phyloP scores from a whole-genome alignment of 2,888 invertebrate species.

The Volucella inanis region DNA sequence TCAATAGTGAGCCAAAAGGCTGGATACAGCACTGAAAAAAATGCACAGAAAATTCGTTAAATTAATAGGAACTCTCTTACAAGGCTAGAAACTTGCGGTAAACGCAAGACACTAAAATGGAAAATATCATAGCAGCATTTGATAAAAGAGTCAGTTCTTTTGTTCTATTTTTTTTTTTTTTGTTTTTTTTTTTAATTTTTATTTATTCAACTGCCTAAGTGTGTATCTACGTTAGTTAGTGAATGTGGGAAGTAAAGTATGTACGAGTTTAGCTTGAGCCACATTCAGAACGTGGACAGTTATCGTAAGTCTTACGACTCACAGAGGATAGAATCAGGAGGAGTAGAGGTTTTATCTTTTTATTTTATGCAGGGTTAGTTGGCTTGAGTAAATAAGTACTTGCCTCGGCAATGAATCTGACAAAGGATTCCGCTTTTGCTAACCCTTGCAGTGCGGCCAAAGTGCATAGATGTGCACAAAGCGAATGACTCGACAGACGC shows the following conservation, averaged over 20 bases:
- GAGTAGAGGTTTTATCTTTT: conserved; percentile 47
- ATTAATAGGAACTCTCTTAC: conserved; percentile 59
- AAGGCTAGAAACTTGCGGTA: conserved; percentile 51
- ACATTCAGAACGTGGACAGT: conserved; percentile 67
- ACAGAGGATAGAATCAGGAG: conserved; percentile 17
- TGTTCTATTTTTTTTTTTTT: conserved; percentile 11
- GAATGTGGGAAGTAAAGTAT: conserved; percentile 39
- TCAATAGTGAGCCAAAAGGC: conserved; percentile 24
- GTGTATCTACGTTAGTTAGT: conserved; percentile 32
- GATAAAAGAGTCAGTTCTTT: conserved; percentile 1
- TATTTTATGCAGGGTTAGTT: conserved; percentile 63
- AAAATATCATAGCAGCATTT: conserved; percentile 47
- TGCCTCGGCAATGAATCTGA: conserved; percentile 69
- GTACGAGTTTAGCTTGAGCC: conserved; percentile 30
- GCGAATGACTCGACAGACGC: conserved; percentile 19
- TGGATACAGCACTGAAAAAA: conserved; percentile 56
- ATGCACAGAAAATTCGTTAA: conserved; percentile 63
- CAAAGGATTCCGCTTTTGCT: conserved; percentile 53
- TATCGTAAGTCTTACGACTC: conserved; percentile 61
- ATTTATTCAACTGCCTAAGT: conserved; percentile 27
- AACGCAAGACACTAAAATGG: conserved; percentile 58
- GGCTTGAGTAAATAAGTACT: conserved; percentile 67
- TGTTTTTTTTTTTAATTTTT: not conserved
- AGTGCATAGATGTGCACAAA: conserved; percentile 46
- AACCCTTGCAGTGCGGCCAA: conserved; percentile 53